Base-by-base conservation (phyloP, 64 coral and sea anemone species). In the Cladopsammia gracilis region DNA sequence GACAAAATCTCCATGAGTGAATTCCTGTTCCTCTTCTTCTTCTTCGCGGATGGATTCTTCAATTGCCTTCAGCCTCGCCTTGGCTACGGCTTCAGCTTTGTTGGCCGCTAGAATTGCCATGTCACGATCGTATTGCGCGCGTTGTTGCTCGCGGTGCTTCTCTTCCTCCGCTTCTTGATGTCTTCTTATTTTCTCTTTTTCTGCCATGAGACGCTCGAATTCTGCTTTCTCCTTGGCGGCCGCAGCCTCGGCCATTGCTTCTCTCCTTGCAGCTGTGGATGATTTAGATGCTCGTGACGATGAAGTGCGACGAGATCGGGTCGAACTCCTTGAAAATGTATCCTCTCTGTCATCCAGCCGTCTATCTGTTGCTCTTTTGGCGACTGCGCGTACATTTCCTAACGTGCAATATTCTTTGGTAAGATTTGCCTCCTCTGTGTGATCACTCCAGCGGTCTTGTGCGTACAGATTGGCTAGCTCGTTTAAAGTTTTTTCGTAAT, bases 361-460 rank as follows among this genome's bases (percentile, higher is more conserved):
- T 19, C 13, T 16, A 4, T 11, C 9, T 16, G 13, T 64, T 19
- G 61, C 61, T 64, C 60, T 13, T 34, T 64, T 83, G 11, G 51
- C 12, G 5, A 57, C 56, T 11, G 79, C 51, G 16, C 58, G 54
- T 45, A 57, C 79, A 34, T 61, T 42, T 59, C 65, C 58, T 5
- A 83, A 44, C 5, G 43, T 43, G 51, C 57, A 64, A 44, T 62
- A 83, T 64, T 83, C 79, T 18, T 57, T 22, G 8, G 51, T 64
- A 6, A 42, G 15, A 20, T 61, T 24, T 19, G 79, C 59, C 45
- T 64, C 79, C 7, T 57, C 51, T 54, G 20, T 2, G 12, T 54
- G 43, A 57, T 83, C 79, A 3, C 79, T 58, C 79, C 79, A 83
- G 26, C 62, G 62, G 79, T 83, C 79, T 64, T 83, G 79, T 18